Percentiles rank a stretch among this genome's conserved stretches.
These are phyloP conservation scores for Anastrepha ludens DNA, from an alignment of 1,140 invertebrate genomes.

Conservation along the genomic window DNA sequence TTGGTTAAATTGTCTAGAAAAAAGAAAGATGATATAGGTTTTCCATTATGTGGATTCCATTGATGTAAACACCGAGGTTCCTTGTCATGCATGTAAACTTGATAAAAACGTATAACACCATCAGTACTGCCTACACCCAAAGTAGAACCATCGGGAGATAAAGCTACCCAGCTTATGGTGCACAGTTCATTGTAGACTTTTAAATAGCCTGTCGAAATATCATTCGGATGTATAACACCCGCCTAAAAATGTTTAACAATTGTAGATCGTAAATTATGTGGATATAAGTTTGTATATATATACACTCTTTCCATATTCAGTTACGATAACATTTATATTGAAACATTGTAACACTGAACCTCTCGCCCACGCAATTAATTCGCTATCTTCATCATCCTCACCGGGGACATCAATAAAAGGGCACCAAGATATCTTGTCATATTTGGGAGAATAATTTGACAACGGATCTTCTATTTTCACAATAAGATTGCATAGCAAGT, in stretches of 20 bases:
- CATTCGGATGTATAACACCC: slow-evolving; percentile 70
- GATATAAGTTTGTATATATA: not conserved
- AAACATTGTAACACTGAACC: slow-evolving; percentile 77
- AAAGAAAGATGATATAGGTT: slow-evolving; percentile 88
- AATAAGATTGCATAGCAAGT: slow-evolving; percentile 77
- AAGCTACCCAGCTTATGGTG: slow-evolving; percentile 89
- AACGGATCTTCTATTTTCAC: slow-evolving; percentile 75
- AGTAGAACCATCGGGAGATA: slow-evolving; percentile 95
- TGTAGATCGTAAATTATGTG: not conserved
- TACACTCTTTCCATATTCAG: slow-evolving; percentile 70
- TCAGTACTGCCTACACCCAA: slow-evolving; percentile 91
- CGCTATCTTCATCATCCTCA: slow-evolving; percentile 84
- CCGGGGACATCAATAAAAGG: slow-evolving; percentile 84
- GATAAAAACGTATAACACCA: slow-evolving; percentile 94
- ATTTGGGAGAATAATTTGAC: slow-evolving; percentile 65
- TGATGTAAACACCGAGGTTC: slow-evolving; percentile 88
- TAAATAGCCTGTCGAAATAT: slow-evolving; percentile 78
- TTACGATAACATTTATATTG: slow-evolving; percentile 67
- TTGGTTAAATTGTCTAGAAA: slow-evolving; percentile 94
- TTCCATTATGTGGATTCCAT: slow-evolving; percentile 92
- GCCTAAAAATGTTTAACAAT: slow-evolving; percentile 59
- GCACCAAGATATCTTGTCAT: slow-evolving; percentile 88
- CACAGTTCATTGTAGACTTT: slow-evolving; percentile 81
- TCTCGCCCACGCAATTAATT: slow-evolving; percentile 87
- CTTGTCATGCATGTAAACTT: slow-evolving; percentile 79